Evolutionary conservation across 2,888 invertebrate genomes (phyloP).

Genomic region (Gymnocheta viridis): DNA sequence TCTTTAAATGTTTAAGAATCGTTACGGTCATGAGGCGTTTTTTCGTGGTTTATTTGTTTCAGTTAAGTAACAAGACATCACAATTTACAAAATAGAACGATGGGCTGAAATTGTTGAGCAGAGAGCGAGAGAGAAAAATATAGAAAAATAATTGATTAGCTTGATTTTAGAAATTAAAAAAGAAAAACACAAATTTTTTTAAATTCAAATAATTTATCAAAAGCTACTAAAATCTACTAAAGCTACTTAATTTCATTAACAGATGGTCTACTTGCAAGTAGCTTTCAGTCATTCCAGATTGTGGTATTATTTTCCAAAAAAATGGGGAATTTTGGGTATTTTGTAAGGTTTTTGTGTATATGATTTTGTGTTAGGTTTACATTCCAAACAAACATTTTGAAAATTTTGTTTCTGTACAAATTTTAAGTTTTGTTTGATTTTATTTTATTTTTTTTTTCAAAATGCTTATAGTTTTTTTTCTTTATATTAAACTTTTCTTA

Average conservation of each 20-base stretch:
- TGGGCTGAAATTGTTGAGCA: slow-evolving; percentile 16
- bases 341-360: not conserved
- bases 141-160: not conserved
- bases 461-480: slow-evolving; percentile 16
- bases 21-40: slow-evolving; percentile 61
- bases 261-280: slow-evolving; percentile 33
- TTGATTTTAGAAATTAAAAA: not conserved
- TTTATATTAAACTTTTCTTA: slow-evolving; percentile 51
- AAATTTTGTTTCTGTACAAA: not conserved
- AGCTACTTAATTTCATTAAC: not conserved
- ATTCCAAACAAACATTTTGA: not conserved
- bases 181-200: slow-evolving; percentile 9
- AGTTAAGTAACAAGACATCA: slow-evolving; percentile 4
- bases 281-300: not conserved
- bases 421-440: not conserved
- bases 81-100: slow-evolving; percentile 45
- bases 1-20: slow-evolving; percentile 29
- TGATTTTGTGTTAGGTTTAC: not conserved
- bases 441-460: not conserved
- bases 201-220: slow-evolving; percentile 71
- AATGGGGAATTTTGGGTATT: slow-evolving; percentile 10
- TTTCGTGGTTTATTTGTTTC: slow-evolving; percentile 68
- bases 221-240: slow-evolving; percentile 22
- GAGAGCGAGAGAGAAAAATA: not conserved
- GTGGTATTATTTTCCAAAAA: not conserved